Evolutionary conservation across 2,797 vertebrate genomes (phyloP).

Genomic region (Neostethus bicornis): DNA sequence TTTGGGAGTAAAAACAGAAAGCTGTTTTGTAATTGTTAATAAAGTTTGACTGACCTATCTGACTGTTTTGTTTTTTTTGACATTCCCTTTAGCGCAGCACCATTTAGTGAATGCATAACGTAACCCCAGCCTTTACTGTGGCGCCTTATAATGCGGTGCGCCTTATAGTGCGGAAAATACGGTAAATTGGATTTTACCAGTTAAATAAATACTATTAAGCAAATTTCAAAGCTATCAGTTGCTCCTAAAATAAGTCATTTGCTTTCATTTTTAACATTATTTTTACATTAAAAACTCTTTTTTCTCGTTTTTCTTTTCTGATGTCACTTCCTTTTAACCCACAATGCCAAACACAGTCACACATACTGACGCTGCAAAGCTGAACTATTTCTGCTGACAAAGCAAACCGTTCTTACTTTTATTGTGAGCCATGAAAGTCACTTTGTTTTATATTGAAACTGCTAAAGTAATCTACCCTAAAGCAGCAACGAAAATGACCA

Average conservation of each 20-base stretch:
- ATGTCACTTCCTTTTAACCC: conserved; percentile 9
- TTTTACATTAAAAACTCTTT: conserved; percentile 5
- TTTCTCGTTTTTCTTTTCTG: conserved; percentile 11
- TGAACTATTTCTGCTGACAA: conserved; percentile 49
- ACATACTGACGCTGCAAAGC: conserved; percentile 33
- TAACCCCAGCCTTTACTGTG: too few relatives aligned
- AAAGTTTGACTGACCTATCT: too few relatives aligned
- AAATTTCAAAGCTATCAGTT: too few relatives aligned
- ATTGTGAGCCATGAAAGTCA: conserved; percentile 62
- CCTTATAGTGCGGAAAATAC: too few relatives aligned
- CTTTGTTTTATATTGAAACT: conserved; percentile 58
- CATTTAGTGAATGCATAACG: too few relatives aligned
- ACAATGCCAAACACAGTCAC: conserved; percentile 6
- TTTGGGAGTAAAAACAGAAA: too few relatives aligned
- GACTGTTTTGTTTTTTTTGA: too few relatives aligned
- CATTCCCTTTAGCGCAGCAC: too few relatives aligned
- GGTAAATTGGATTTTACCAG: too few relatives aligned
- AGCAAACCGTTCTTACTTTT: conserved; percentile 54
- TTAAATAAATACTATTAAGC: conserved; percentile 2
- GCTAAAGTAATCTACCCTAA: conserved; percentile 33
- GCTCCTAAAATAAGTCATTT: neutral
- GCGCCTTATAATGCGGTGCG: too few relatives aligned
- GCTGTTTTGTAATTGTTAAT: too few relatives aligned
- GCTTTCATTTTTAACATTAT: neutral
- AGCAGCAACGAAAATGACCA: conserved; percentile 23